Base-by-base conservation (phyloP, 2,888 invertebrate genomes). In the Polymixis flavicincta region DNA sequence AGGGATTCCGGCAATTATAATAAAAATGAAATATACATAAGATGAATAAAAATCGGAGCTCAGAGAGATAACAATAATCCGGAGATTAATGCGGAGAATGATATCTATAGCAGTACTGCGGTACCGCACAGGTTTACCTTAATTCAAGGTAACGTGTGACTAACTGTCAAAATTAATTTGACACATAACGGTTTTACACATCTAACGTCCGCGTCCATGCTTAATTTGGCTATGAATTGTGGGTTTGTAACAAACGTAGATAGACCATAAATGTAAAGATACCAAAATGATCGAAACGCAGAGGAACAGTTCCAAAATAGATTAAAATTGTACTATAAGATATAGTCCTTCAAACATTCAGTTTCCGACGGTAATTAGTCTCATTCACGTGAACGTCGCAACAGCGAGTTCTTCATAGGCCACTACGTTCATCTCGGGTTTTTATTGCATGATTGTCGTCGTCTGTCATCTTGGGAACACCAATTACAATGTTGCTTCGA, bases 401-500 rank as follows among this genome's bases (percentile, higher is more conserved):
- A 57, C 68, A 71, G 61, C 61, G 65, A 78, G 76, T 80, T 81
- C 77, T 78, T 81, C 80, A 73, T 84, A 82, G 80, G 66, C 80
- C 55, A 75, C 80, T 85, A 78, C 73, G 64, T 83, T 80, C 78
- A 84, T 85, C 82, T 81, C 84, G 74, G 80, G 88, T 90, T 90
- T 91, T 93, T 93, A 94, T 94, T 93, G 89, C 90, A 92, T 93
- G 94, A 93, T 93, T 93, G 93, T 92, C 85, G 89, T 88, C 89
- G 85, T 75, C 85, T 90, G 92, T 90, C 91, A 88, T 88, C 88
- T 89, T 89, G 83, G 84, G 88, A 89, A 84, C 89, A 87, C 83
- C 93, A 93, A 93, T 94, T 94, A 94, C 88, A 73, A 85, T 66
- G 91, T 90, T 85, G 88, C 88, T 84, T 89, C 89, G 89, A 90